Evolutionary conservation across 2,888 invertebrate genomes (phyloP), one percentile per base, ranked within the genome.

Genomic region (Sceliomorpha sp.): DNA sequence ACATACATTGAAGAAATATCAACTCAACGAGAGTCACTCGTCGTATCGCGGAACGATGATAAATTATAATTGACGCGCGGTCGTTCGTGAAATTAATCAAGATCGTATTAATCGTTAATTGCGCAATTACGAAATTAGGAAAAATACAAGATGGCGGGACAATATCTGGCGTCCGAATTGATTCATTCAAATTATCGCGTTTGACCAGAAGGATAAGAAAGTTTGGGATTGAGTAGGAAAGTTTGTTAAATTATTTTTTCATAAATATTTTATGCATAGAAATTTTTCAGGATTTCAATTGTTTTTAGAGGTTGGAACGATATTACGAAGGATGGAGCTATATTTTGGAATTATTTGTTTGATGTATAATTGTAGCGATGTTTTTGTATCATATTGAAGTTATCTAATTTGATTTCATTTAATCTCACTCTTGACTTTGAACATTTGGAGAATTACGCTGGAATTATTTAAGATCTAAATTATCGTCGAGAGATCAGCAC

Each of bases 11-110:
- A 14, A 20, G 17, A 45, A 13, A 31, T 34, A 24, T 37, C 53
- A 7, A 48, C 32, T 48, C 55, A 15, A 12, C 53, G 39, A 50
- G 36, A 58, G 56, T 60, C 60, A 29, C 15, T 14, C 15, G 29
- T 14, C 27, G 13, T 13, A 64, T 40, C 36, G 51, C 32, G 20
- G 26, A 50, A 34, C 39, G 48, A 47, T 56, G 51, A 53, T 59
- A 48, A 69, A 58, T 63, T 53, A 59, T 50, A 60, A 63, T 69
- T 55, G 53, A 59, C 44, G 58, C 17, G 6, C 29, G 15, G 45
- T 47, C 27, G 42, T 56, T 63, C 36, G 27, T 69, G 42, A 59
- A 63, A 63, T 63, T 58, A 63, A 69, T 63, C 69, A 63, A 58
- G 50, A 62, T 69, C 51, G 39, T 42, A 20, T 44, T 27, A 47